Percentiles rank a stretch among this genome's conserved stretches.
Evolutionary conservation across 2,797 vertebrate genomes (phyloP).

Genomic region (Sphenodon punctatus): DNA sequence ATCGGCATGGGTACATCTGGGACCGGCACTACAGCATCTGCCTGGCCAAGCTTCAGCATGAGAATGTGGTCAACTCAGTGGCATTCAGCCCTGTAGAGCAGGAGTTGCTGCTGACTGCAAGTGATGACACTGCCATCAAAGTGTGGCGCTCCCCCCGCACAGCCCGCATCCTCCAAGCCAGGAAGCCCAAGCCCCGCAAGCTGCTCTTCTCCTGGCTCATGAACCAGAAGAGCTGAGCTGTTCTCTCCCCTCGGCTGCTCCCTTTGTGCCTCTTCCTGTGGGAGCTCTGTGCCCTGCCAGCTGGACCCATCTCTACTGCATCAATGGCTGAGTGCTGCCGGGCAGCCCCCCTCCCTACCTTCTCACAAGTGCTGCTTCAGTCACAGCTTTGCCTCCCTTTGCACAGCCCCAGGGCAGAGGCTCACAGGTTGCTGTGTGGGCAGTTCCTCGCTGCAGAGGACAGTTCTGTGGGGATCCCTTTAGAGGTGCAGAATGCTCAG

Average conservation of each 20-base stretch:
- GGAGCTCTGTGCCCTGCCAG: constrained; percentile 30
- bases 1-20: constrained; percentile 98
- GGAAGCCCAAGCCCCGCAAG: constrained; percentile 61
- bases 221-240: constrained; percentile 76
- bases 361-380: constrained; percentile 31
- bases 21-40: constrained; percentile 98
- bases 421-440: no score
- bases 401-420: neutral
- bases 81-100: constrained; percentile 94
- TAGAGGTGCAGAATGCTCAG: neutral
- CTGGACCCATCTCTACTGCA: rapidly evolving
- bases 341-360: constrained; percentile 27
- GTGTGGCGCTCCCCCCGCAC: constrained; percentile 92
- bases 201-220: constrained; percentile 83
- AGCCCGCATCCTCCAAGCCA: constrained; percentile 74
- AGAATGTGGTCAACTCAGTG: constrained; percentile 96
- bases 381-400: neutral
- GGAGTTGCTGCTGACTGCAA: constrained; percentile 94
- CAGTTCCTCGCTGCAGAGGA: neutral
- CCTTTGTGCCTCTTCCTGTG: neutral
- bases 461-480: no score
- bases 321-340: constrained; percentile 13
- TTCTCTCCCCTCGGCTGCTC: neutral
- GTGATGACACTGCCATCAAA: constrained; percentile 92
- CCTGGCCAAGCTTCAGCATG: constrained; percentile 89